Percentiles rank a stretch among this genome's conserved stretches.
Evolutionary conservation across 2,888 invertebrate genomes (phyloP).

Genomic region (Nezara viridula): DNA sequence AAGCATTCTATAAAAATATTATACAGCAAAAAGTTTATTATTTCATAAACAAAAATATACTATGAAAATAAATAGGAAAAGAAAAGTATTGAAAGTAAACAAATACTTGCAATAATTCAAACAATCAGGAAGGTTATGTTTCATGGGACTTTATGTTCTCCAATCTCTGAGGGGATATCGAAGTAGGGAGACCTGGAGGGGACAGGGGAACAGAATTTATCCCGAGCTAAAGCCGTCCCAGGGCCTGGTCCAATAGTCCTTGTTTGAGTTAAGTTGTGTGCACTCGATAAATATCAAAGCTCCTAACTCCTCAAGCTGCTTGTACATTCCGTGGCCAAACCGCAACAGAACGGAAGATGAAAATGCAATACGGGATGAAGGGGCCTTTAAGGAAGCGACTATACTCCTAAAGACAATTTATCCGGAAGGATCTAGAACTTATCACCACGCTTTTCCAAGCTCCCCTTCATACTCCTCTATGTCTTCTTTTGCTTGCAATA

Average conservation of each 20-base stretch:
- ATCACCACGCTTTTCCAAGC: background rate
- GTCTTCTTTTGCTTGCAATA: background rate
- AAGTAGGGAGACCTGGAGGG: background rate
- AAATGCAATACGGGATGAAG: constrained; percentile 41
- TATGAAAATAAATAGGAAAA: background rate
- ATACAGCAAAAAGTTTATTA: background rate
- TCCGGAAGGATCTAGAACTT: constrained; percentile 10
- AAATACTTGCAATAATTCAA: background rate
- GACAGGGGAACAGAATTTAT: constrained; percentile 28
- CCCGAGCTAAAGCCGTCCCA: background rate
- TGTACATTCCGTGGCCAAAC: constrained; percentile 26
- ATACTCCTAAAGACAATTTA: background rate
- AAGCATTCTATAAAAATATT: too few relatives aligned
- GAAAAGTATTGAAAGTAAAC: background rate
- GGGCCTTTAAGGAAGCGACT: background rate
- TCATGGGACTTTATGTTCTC: background rate
- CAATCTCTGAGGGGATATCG: background rate
- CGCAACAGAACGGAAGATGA: constrained; percentile 20
- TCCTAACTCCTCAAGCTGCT: constrained; percentile 37
- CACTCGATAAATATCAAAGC: constrained; percentile 51
- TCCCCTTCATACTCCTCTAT: background rate
- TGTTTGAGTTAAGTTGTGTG: constrained; percentile 52
- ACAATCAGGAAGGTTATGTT: background rate
- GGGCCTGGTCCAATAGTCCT: constrained; percentile 1
- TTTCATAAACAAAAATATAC: background rate